Conservation (phyloP, 2,113 vertebrate species). For the Polyodon spathula region DNA sequence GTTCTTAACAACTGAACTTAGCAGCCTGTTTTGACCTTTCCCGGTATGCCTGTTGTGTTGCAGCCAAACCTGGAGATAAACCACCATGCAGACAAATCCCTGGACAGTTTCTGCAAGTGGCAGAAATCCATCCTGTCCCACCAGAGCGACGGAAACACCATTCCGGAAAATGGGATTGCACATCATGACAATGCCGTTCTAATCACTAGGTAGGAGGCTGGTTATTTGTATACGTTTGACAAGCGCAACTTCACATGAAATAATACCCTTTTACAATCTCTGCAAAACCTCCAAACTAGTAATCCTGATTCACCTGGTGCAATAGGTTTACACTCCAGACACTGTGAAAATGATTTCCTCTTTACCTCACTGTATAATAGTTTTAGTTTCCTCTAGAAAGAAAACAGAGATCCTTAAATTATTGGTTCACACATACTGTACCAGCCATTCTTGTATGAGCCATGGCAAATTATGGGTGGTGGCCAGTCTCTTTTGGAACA, state of each 20-base stretch:
- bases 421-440: conserved; percentile 19
- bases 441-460: conserved; percentile 33
- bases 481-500: conserved; percentile 32
- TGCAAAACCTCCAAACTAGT: too few relatives aligned
- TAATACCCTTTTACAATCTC: too few relatives aligned
- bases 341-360: conserved; percentile 1
- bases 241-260: too few relatives aligned
- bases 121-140: conserved; percentile 97
- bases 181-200: conserved; percentile 98
- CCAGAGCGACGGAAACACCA: conserved; percentile 94
- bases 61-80: conserved; percentile 98
- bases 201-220: conserved; percentile 83
- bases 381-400: conserved; percentile 9
- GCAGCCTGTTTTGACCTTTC: conserved; percentile 68
- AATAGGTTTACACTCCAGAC: too few relatives aligned
- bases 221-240: not conserved
- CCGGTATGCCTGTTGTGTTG: conserved; percentile 69
- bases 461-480: conserved; percentile 38
- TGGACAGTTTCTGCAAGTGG: conserved; percentile 99
- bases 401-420: conserved; percentile 19
- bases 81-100: conserved; percentile 98
- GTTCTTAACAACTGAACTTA: not conserved
- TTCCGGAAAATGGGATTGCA: conserved; percentile 96
- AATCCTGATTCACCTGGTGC: too few relatives aligned
- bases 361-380: not conserved